A percentile compares a stretch with the other conserved stretches of the same genome.
phyloP scores from a whole-genome alignment of 2,113 vertebrate genomes.

The Mola mola region DNA sequence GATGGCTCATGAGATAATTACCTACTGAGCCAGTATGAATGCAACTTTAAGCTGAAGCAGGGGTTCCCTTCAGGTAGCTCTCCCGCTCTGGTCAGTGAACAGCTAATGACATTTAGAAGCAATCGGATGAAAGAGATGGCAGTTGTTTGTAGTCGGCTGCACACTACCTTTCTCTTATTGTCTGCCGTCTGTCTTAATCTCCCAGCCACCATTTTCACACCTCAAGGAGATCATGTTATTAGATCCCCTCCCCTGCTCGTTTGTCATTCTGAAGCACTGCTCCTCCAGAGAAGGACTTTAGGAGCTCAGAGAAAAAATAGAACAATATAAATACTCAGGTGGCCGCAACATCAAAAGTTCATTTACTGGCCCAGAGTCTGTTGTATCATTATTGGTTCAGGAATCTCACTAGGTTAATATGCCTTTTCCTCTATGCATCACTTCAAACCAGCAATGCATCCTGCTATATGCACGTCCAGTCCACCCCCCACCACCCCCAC shows the following conservation, averaged over 20 bases:
- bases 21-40: constrained; percentile 62
- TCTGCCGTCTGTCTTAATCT: constrained; percentile 76
- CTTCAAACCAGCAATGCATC: constrained; percentile 16
- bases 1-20: constrained; percentile 74
- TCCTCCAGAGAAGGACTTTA: constrained; percentile 58
- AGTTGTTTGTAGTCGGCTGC: constrained; percentile 68
- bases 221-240: constrained; percentile 78
- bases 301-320: constrained; percentile 49
- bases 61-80: constrained; percentile 72
- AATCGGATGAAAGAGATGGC: constrained; percentile 70
- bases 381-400: constrained; percentile 35
- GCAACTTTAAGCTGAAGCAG: constrained; percentile 62
- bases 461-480: constrained; percentile 31
- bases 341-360: constrained; percentile 62
- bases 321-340: constrained; percentile 64
- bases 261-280: constrained; percentile 74
- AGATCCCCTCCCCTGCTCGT: constrained; percentile 75
- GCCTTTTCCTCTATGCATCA: constrained; percentile 13
- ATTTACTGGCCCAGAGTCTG: constrained; percentile 54
- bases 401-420: constrained; percentile 42
- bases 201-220: constrained; percentile 69
- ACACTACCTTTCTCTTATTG: constrained; percentile 75
- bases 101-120: constrained; percentile 78
- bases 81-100: constrained; percentile 68
- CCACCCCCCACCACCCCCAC: constrained; percentile 22